Conservation (phyloP, 2,888 invertebrate genomes). For the Apocheima hispidaria region DNA sequence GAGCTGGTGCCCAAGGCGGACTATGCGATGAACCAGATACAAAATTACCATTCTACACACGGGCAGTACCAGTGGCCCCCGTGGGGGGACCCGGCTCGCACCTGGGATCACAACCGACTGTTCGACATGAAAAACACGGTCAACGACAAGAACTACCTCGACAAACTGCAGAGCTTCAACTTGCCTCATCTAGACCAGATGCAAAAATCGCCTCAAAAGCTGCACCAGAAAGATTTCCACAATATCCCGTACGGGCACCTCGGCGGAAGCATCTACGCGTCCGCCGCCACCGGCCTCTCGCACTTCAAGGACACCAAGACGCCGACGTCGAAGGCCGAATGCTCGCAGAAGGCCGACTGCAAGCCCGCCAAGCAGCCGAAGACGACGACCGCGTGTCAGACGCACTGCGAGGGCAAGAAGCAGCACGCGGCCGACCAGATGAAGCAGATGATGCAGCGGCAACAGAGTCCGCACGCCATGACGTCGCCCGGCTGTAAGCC, state of each 20-base stretch:
- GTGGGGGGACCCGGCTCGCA: constrained; percentile 86
- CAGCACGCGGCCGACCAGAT: constrained; percentile 69
- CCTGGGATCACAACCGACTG: constrained; percentile 84
- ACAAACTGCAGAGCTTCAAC: constrained; percentile 86
- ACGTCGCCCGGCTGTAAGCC: constrained; percentile 75
- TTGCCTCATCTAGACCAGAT: constrained; percentile 86
- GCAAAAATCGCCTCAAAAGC: constrained; percentile 87
- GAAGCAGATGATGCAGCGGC: constrained; percentile 80
- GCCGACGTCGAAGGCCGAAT: constrained; percentile 72
- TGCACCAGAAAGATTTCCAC: constrained; percentile 83
- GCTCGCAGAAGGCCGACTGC: constrained; percentile 76
- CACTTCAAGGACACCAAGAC: constrained; percentile 80
- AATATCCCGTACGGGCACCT: constrained; percentile 79
- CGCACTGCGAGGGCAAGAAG: constrained; percentile 78
- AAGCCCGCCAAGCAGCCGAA: constrained; percentile 79
- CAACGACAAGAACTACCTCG: constrained; percentile 86
- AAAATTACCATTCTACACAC: constrained; percentile 88
- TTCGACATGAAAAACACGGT: constrained; percentile 81
- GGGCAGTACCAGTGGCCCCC: constrained; percentile 88
- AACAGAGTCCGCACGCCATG: constrained; percentile 72
- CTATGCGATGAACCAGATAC: constrained; percentile 88
- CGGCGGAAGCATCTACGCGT: constrained; percentile 73
- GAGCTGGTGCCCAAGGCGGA: constrained; percentile 87
- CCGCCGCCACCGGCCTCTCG: constrained; percentile 70
- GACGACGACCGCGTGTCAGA: constrained; percentile 77